phyloP scores from a whole-genome alignment of 2,113 vertebrate species.

The Cercopithecus mona region DNA sequence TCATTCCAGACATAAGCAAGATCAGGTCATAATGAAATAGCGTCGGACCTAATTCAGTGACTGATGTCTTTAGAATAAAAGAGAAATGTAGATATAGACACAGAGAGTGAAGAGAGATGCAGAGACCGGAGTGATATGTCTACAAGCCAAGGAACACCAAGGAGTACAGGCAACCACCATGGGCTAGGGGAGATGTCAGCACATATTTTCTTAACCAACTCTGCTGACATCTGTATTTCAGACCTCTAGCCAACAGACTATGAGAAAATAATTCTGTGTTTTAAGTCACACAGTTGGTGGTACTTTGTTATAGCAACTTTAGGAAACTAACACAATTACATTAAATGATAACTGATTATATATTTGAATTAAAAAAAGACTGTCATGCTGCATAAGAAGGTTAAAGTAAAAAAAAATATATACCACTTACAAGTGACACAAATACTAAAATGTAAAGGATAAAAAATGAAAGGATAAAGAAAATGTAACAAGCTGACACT shows the following conservation, averaged over 20 bases:
- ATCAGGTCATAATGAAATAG: neutral
- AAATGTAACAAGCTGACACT: neutral
- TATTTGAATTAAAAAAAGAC: neutral
- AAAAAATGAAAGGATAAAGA: slow-evolving; percentile 10
- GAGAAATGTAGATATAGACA: neutral
- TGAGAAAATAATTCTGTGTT: neutral
- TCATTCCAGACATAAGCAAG: neutral
- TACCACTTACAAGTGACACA: neutral
- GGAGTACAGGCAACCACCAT: neutral
- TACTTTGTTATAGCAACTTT: neutral
- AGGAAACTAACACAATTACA: neutral
- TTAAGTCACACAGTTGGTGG: neutral
- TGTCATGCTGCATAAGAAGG: neutral
- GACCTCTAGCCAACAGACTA: neutral
- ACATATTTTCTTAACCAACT: neutral
- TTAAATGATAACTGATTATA: neutral
- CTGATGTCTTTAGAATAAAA: neutral
- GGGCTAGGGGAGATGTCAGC: neutral
- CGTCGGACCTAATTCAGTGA: neutral
- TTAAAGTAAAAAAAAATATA: neutral
- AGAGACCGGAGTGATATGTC: neutral
- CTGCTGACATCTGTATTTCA: neutral
- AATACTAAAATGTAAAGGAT: neutral
- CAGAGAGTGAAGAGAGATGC: neutral
- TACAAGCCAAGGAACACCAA: neutral